phyloP scores from a whole-genome alignment of 2,113 vertebrate species.

The Octodon degus region DNA sequence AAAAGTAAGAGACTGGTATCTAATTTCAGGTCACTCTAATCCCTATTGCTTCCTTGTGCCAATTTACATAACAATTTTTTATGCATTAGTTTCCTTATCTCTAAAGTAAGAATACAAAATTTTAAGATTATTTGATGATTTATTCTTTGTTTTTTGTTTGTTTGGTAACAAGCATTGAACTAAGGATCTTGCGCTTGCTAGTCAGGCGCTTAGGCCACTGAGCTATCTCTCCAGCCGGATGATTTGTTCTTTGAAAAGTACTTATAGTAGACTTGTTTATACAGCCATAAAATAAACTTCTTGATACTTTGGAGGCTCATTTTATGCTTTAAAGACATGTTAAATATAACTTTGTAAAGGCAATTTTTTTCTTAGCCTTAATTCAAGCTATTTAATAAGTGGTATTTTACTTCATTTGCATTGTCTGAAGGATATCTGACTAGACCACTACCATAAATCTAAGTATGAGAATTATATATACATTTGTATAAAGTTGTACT shows the following conservation, averaged over 20 bases:
- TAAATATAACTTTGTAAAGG: background rate
- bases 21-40: background rate
- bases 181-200: too few species aligned
- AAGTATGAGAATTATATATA: background rate
- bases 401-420: background rate
- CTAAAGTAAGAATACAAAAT: background rate
- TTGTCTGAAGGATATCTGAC: background rate
- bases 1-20: background rate
- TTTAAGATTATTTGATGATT: background rate
- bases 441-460: background rate
- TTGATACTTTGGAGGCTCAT: background rate
- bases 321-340: background rate
- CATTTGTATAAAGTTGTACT: too few species aligned
- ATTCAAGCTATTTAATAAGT: background rate
- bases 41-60: background rate
- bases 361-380: background rate
- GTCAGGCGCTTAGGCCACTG: too few species aligned
- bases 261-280: background rate
- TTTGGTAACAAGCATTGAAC: too few species aligned
- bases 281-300: background rate
- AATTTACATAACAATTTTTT: background rate
- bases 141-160: background rate
- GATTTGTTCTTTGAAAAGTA: background rate
- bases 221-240: too few species aligned
- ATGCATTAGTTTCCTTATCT: background rate